These are phyloP conservation scores for Drosophila siamana DNA, from an alignment of 2,888 invertebrate species.

Conservation along the genomic window DNA sequence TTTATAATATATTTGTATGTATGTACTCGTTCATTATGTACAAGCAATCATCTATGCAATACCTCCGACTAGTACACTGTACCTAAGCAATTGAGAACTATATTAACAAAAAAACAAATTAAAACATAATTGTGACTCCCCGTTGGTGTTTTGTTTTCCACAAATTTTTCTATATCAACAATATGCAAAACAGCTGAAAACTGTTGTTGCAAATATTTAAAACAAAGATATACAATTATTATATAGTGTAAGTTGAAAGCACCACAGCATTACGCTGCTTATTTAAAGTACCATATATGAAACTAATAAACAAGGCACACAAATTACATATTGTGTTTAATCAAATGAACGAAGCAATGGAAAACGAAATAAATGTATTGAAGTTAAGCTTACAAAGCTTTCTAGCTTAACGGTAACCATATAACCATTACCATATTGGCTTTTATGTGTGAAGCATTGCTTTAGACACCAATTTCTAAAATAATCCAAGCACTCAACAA, in stretches of 20 bases:
- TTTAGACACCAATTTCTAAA: conserved; percentile 37
- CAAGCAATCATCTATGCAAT: conserved; percentile 70
- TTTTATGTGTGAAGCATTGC: conserved; percentile 53
- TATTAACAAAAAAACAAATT: conserved; percentile 31
- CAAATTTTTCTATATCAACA: conserved; percentile 38
- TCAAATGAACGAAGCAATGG: conserved; percentile 61
- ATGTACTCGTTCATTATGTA: conserved; percentile 24
- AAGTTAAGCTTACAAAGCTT: conserved; percentile 46
- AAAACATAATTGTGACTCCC: conserved; percentile 42
- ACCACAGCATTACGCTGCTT: conserved; percentile 60
- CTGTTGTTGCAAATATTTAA: conserved; percentile 39
- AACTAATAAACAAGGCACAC: conserved; percentile 45
- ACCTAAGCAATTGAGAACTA: conserved; percentile 61
- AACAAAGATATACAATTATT: conserved; percentile 54
- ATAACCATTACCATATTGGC: conserved; percentile 58
- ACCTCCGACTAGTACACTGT: conserved; percentile 79
- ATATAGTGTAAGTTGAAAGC: conserved; percentile 65
- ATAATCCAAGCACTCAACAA: conserved; percentile 63
- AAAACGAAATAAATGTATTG: conserved; percentile 35
- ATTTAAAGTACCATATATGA: conserved; percentile 52
- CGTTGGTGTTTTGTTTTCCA: conserved; percentile 32
- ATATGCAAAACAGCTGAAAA: conserved; percentile 38
- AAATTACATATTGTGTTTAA: conserved; percentile 52
- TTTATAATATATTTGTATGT: conserved; percentile 18
- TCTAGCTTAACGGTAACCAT: conserved; percentile 39